These are phyloP conservation scores for Zapus hudsonius DNA, from an alignment of 2,113 vertebrate genomes.

Conservation along the genomic window DNA sequence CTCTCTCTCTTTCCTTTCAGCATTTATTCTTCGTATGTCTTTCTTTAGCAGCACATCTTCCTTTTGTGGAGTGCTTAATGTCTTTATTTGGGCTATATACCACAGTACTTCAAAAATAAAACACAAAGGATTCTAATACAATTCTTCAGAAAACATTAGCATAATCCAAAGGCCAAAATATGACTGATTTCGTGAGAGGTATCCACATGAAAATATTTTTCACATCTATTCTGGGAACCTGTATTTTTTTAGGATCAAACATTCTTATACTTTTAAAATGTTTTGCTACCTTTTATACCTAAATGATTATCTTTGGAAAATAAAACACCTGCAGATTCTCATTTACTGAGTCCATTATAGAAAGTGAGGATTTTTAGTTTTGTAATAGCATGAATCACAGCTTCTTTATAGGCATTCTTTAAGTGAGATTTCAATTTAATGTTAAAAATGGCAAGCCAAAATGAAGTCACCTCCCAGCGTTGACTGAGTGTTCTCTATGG, in stretches of 20 bases:
- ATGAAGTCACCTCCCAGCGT: neutral
- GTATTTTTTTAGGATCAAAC: constrained; percentile 1
- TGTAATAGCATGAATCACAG: neutral
- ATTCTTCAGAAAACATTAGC: constrained; percentile 36
- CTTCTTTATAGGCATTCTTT: constrained; percentile 37
- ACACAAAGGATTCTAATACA: constrained; percentile 8
- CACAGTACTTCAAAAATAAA: neutral
- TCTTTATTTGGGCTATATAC: neutral
- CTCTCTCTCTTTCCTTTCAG: neutral
- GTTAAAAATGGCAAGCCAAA: neutral
- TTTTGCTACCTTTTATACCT: constrained; percentile 30
- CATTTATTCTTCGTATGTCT: constrained; percentile 2
- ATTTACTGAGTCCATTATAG: constrained; percentile 4
- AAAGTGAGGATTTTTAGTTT: constrained; percentile 1
- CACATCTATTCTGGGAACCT: neutral
- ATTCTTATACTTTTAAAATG: constrained; percentile 2
- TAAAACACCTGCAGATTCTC: neutral
- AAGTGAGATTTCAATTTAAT: constrained; percentile 33
- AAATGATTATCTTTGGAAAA: neutral
- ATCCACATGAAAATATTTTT: neutral
- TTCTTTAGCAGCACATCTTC: constrained; percentile 3
- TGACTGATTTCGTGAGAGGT: constrained; percentile 30
- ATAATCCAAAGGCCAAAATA: constrained; percentile 34
- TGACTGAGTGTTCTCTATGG: neutral
- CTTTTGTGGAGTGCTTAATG: neutral